phyloP scores from a whole-genome alignment of 2,888 invertebrate genomes.

The Lapara coniferarum region DNA sequence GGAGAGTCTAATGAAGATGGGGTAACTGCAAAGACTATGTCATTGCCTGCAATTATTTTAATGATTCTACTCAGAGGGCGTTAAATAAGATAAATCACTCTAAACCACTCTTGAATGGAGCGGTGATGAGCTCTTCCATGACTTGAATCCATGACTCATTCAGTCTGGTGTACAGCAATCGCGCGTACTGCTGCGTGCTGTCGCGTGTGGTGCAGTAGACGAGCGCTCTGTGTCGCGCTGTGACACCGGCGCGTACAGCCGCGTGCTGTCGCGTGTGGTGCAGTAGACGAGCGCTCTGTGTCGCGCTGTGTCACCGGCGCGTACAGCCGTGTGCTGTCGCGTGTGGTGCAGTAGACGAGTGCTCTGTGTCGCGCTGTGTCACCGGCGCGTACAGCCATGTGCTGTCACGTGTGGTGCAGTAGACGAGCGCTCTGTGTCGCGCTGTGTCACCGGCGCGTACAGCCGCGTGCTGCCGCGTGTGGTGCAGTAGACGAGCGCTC shows the following conservation, averaged over 20 bases:
- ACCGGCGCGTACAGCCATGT: too few relatives aligned
- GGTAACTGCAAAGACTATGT: conserved; percentile 27
- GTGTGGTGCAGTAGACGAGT: neutral
- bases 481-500: neutral
- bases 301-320: neutral
- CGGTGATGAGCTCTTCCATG: neutral
- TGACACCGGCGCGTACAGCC: too few relatives aligned
- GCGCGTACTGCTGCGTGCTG: too few relatives aligned
- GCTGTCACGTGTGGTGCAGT: too few relatives aligned
- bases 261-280: too few relatives aligned
- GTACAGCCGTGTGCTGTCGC: conserved; percentile 1
- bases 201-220: neutral
- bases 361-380: too few relatives aligned
- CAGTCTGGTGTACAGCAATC: neutral
- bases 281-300: too few relatives aligned
- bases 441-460: conserved; percentile 4
- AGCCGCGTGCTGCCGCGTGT: neutral
- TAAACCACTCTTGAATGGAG: conserved; percentile 19
- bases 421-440: too few relatives aligned
- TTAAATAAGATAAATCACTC: conserved; percentile 29
- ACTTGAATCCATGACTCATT: too few relatives aligned
- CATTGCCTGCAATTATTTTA: conserved; percentile 31
- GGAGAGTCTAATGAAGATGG: conserved; percentile 27
- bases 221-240: neutral
- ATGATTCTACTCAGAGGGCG: conserved; percentile 27